Conservation (phyloP, 2,113 vertebrate species). For the Pyrgilauda ruficollis region DNA sequence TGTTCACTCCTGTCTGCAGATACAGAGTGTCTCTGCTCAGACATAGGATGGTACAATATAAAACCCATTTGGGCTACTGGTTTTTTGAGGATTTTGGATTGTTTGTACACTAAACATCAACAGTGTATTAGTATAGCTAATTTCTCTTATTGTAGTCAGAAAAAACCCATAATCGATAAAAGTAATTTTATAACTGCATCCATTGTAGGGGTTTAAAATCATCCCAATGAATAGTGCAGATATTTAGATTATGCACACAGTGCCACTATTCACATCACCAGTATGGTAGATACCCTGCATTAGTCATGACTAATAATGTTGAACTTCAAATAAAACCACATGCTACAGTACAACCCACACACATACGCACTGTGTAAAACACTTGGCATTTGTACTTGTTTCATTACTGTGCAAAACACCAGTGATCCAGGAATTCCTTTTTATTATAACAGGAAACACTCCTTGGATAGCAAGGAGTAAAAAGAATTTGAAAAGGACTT, state of each 20-base stretch:
- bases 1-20: not conserved
- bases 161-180: not conserved
- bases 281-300: not conserved
- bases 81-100: not conserved
- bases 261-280: not conserved
- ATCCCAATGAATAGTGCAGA: not conserved
- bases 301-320: conserved; percentile 14
- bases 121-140: not conserved
- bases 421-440: not conserved
- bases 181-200: not conserved
- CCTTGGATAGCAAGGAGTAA: not conserved
- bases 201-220: not conserved
- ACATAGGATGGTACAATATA: not conserved
- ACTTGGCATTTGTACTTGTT: conserved; percentile 11
- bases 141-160: not conserved
- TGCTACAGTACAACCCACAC: conserved; percentile 5
- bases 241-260: not conserved
- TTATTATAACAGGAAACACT: not conserved
- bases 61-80: not conserved
- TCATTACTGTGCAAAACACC: not conserved
- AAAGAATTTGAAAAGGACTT: not conserved
- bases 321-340: conserved; percentile 39
- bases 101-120: not conserved
- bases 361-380: not conserved
- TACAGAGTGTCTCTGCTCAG: not conserved